phyloP scores from a whole-genome alignment of 1,140 invertebrate species.

The Epicauta chinensis region DNA sequence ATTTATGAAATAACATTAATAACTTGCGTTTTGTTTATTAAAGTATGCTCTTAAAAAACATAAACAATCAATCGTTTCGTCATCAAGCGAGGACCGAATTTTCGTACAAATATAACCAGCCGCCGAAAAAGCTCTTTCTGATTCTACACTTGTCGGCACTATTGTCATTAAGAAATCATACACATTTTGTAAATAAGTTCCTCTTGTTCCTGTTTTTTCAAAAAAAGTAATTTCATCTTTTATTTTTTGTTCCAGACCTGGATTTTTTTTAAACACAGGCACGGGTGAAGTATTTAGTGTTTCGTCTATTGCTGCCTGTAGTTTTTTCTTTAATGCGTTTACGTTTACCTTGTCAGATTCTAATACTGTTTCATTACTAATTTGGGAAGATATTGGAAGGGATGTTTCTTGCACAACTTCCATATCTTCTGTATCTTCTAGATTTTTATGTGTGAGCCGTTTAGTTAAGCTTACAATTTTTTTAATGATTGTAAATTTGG shows the following conservation, averaged over 20 bases:
- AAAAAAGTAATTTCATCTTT: constrained; percentile 17
- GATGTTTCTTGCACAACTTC: constrained; percentile 8
- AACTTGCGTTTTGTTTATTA: constrained; percentile 2
- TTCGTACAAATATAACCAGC: constrained; percentile 9
- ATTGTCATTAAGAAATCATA: constrained; percentile 28
- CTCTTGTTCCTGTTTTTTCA: constrained; percentile 24
- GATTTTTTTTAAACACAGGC: constrained; percentile 12
- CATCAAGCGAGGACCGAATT: constrained; percentile 2
- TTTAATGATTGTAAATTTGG: constrained; percentile 18
- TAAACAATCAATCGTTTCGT: not conserved
- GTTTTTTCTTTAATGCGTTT: constrained; percentile 11
- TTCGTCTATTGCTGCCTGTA: constrained; percentile 7
- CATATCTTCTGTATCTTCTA: constrained; percentile 15
- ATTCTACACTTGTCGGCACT: constrained; percentile 14
- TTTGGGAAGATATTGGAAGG: constrained; percentile 2
- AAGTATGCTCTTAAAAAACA: constrained; percentile 7
- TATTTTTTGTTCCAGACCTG: constrained; percentile 15
- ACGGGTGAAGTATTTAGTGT: constrained; percentile 9
- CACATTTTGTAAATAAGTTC: constrained; percentile 20
- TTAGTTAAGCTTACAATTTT: constrained; percentile 17
- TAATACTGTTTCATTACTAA: constrained; percentile 12
- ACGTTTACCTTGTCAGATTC: constrained; percentile 11
- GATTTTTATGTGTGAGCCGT: constrained; percentile 13
- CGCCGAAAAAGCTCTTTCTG: constrained; percentile 17
- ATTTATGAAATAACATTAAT: constrained; percentile 1